Evolutionary conservation across 2,888 invertebrate genomes (phyloP).

Genomic region (Acleris laterana): DNA sequence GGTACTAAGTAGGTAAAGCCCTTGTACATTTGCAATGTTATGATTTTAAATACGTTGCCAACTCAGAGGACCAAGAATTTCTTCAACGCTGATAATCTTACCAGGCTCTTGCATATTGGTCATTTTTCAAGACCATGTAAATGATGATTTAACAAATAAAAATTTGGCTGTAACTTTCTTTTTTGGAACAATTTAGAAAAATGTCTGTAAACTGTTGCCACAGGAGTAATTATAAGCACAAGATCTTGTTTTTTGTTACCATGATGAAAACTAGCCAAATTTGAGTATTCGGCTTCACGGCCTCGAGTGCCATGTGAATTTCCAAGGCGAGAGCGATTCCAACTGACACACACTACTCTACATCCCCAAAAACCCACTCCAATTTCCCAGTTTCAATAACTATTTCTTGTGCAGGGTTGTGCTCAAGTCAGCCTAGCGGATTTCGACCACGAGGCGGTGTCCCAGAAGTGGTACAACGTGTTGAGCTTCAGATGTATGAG

Average conservation of each 20-base stretch:
- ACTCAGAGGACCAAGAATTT: too few relatives aligned
- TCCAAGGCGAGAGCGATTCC: conserved; percentile 78
- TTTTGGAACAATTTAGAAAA: too few relatives aligned
- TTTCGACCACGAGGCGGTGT: conserved; percentile 92
- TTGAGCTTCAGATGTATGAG: conserved; percentile 86
- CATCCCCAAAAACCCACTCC: neutral
- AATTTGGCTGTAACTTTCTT: too few relatives aligned
- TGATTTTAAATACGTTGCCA: too few relatives aligned
- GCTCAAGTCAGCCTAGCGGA: conserved; percentile 98
- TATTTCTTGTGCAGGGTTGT: conserved; percentile 88
- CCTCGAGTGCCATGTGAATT: conserved; percentile 80
- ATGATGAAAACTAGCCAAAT: conserved; percentile 84
- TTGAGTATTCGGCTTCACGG: conserved; percentile 75
- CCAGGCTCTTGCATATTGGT: too few relatives aligned
- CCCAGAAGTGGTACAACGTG: conserved; percentile 97
- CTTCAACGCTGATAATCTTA: too few relatives aligned
- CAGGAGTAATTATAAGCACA: too few relatives aligned
- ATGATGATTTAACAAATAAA: too few relatives aligned
- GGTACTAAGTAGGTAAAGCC: too few relatives aligned
- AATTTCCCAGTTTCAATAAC: conserved; percentile 29
- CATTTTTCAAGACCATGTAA: too few relatives aligned
- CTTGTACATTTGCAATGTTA: too few relatives aligned
- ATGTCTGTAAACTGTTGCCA: too few relatives aligned
- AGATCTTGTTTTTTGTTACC: neutral
- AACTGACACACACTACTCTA: conserved; percentile 51